Evolutionary conservation across 2,888 invertebrate genomes (phyloP).

Genomic region (Dromius quadrimaculatus): DNA sequence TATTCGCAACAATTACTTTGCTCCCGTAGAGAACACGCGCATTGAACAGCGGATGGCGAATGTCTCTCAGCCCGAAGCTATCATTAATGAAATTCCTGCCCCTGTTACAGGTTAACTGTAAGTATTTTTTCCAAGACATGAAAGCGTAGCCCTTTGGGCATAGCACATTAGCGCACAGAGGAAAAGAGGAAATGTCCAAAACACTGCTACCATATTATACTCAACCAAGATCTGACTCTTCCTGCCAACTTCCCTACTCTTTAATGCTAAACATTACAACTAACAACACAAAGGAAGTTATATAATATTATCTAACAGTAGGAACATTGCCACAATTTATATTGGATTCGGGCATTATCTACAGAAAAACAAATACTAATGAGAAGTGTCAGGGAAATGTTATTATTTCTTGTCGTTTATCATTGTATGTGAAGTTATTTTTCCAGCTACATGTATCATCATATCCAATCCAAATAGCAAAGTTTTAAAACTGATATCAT

Average conservation of each 20-base stretch:
- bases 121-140: conserved; percentile 49
- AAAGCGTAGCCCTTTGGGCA: conserved; percentile 41
- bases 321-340: no score
- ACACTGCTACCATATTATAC: conserved; percentile 23
- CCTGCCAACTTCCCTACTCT: conserved; percentile 18
- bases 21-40: conserved; percentile 9
- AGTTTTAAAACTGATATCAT: no score
- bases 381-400: no score
- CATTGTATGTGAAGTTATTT: no score
- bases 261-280: no score
- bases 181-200: conserved; percentile 40
- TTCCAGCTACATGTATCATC: no score
- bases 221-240: conserved; percentile 29
- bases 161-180: conserved; percentile 30
- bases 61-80: conserved; percentile 56
- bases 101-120: conserved; percentile 50
- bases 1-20: conserved; percentile 43
- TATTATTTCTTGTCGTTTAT: no score
- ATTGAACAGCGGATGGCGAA: conserved; percentile 28
- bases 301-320: no score
- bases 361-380: no score
- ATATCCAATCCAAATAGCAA: no score
- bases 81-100: conserved; percentile 60
- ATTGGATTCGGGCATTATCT: no score
- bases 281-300: no score